Conservation (phyloP, 2,888 invertebrate genomes). For the Drosophila paracracens region DNA sequence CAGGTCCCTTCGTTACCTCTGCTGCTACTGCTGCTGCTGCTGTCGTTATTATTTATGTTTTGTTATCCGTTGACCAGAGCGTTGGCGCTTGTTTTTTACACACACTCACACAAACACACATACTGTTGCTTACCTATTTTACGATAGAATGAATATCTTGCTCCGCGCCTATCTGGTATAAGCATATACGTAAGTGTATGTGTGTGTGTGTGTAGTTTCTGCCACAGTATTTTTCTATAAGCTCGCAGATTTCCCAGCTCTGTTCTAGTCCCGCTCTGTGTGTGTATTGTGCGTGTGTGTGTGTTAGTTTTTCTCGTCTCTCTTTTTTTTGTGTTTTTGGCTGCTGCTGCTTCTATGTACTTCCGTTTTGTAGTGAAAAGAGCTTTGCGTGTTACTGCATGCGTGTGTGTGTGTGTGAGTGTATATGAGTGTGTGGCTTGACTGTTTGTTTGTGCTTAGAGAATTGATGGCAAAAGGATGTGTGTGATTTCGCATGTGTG, state of each 20-base stretch:
- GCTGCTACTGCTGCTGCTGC: constrained; percentile 22
- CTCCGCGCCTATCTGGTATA: constrained; percentile 19
- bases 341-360: constrained; percentile 70
- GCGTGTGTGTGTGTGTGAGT: constrained; percentile 48
- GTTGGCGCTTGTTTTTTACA: constrained; percentile 70
- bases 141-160: constrained; percentile 79
- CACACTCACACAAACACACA: constrained; percentile 35
- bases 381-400: constrained; percentile 75
- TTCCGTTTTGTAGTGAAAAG: constrained; percentile 80
- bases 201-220: constrained; percentile 59
- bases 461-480: constrained; percentile 80
- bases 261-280: constrained; percentile 39
- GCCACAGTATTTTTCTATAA: constrained; percentile 76
- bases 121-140: constrained; percentile 77
- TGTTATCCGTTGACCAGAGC: constrained; percentile 82
- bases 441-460: constrained; percentile 79
- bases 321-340: constrained; percentile 54
- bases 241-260: constrained; percentile 65
- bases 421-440: constrained; percentile 48
- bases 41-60: constrained; percentile 83
- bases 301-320: constrained; percentile 13
- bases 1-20: constrained; percentile 8
- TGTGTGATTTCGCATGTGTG: constrained; percentile 68
- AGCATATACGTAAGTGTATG: constrained; percentile 3
- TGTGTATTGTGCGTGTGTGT: constrained; percentile 10